phyloP scores from a whole-genome alignment of 2,888 invertebrate species.

The Sussaba pulchella region DNA sequence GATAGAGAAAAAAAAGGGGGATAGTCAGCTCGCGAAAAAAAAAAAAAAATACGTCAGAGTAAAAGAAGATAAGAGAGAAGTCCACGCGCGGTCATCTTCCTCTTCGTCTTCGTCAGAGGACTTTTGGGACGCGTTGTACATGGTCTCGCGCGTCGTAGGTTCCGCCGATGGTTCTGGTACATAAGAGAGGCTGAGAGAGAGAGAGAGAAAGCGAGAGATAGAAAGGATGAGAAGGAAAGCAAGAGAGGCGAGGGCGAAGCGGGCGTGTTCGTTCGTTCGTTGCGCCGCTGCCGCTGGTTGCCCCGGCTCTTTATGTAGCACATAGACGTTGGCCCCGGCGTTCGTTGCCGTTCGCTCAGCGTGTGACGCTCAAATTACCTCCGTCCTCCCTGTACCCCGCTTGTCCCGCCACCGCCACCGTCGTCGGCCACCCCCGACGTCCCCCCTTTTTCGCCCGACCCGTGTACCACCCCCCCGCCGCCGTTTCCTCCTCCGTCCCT shows the following conservation, averaged over 20 bases:
- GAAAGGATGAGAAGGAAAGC: constrained; percentile 33
- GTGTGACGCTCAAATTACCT: constrained; percentile 84
- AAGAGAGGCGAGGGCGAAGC: constrained; percentile 59
- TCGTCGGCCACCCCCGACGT: constrained; percentile 57
- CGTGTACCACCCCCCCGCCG: constrained; percentile 56
- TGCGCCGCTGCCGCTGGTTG: constrained; percentile 65
- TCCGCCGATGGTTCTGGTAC: constrained; percentile 81
- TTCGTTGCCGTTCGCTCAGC: constrained; percentile 82
- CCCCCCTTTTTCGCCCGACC: constrained; percentile 64
- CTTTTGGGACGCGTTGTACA: constrained; percentile 78
- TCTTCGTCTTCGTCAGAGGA: constrained; percentile 70
- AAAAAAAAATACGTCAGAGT: constrained; percentile 24
- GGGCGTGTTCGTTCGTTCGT: constrained; percentile 60
- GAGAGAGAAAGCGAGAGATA: constrained; percentile 12
- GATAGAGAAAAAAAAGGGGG: neutral
- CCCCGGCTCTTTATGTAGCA: constrained; percentile 81
- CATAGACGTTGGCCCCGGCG: constrained; percentile 81
- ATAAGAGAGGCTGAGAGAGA: constrained; percentile 69
- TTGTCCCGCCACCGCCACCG: constrained; percentile 47
- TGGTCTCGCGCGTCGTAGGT: constrained; percentile 76
- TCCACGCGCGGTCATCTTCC: constrained; percentile 63
- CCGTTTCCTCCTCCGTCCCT: constrained; percentile 56
- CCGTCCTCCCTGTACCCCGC: constrained; percentile 73
- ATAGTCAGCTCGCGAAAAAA: constrained; percentile 5
- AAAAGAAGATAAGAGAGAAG: constrained; percentile 58